Evolutionary conservation across 2,888 invertebrate genomes (phyloP).

Genomic region (Leptarthrus brevirostris): DNA sequence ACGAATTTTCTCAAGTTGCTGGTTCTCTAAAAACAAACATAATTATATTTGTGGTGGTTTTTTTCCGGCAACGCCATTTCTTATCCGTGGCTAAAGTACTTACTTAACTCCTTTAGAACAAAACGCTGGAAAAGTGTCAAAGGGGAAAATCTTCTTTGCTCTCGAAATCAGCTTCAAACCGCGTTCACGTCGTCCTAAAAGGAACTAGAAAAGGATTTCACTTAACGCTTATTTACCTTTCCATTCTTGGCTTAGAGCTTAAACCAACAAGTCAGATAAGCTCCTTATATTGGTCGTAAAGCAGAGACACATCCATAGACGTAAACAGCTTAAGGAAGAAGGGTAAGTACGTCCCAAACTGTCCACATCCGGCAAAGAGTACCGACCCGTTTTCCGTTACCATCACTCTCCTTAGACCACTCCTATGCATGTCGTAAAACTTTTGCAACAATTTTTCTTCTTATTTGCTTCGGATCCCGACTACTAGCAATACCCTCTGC

Average conservation of each 20-base stretch:
- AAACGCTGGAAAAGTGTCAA: constrained; percentile 43
- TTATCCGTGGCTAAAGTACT: constrained; percentile 23
- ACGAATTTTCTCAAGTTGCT: not conserved
- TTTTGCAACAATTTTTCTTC: constrained; percentile 45
- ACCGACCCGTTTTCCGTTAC: not conserved
- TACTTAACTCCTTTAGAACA: constrained; percentile 30
- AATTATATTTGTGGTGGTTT: constrained; percentile 25
- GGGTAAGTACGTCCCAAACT: constrained; percentile 20
- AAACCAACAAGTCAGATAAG: constrained; percentile 47
- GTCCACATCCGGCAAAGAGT: constrained; percentile 28
- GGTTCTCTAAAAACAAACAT: constrained; percentile 20
- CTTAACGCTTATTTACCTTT: constrained; percentile 47
- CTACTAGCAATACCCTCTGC: not conserved
- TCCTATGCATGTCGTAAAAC: constrained; percentile 45
- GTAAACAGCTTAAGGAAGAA: constrained; percentile 42
- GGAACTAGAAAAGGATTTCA: constrained; percentile 46
- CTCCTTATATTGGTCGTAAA: constrained; percentile 47
- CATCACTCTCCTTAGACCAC: not conserved
- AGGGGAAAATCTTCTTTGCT: constrained; percentile 42
- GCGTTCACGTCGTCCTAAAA: constrained; percentile 37
- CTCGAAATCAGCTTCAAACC: constrained; percentile 29
- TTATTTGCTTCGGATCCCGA: not conserved
- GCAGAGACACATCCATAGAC: constrained; percentile 43
- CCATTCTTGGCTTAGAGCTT: constrained; percentile 47
- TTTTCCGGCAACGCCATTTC: constrained; percentile 18